Conservation (phyloP, 2,797 vertebrate species). For the Fistularia tabacaria region DNA sequence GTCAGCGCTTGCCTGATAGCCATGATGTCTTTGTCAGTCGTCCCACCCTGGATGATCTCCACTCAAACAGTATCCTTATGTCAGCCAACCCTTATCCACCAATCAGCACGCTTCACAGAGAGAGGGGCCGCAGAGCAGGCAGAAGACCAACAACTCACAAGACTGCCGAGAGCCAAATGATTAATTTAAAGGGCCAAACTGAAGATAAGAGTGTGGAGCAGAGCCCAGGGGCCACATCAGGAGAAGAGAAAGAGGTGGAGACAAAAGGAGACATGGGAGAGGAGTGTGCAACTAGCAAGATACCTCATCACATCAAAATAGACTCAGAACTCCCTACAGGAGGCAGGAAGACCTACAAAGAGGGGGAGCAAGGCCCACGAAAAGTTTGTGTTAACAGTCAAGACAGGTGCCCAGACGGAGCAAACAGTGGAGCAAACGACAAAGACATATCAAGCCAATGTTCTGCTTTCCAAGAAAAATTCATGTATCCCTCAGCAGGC, state of each 20-base stretch:
- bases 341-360: constrained; percentile 73
- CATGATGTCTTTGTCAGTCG: constrained; percentile 85
- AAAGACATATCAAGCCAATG: constrained; percentile 77
- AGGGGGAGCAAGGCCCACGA: constrained; percentile 68
- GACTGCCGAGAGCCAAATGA: constrained; percentile 62
- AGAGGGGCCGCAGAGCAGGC: constrained; percentile 80
- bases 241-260: constrained; percentile 83
- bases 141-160: constrained; percentile 80
- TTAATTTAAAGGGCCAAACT: constrained; percentile 71
- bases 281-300: constrained; percentile 66
- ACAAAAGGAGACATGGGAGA: constrained; percentile 76
- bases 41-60: constrained; percentile 80
- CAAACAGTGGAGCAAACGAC: constrained; percentile 64
- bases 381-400: constrained; percentile 72
- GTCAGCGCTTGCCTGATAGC: constrained; percentile 78
- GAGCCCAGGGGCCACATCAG: constrained; percentile 66
- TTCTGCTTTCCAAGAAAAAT: constrained; percentile 81
- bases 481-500: constrained; percentile 72
- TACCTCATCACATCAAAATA: constrained; percentile 75
- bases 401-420: constrained; percentile 67
- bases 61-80: constrained; percentile 82
- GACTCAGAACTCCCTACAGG: constrained; percentile 65
- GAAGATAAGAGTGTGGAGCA: constrained; percentile 78
- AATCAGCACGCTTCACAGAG: constrained; percentile 82
- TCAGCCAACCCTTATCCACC: constrained; percentile 81